These are phyloP conservation scores for Turritopsis dohrnii DNA, from an alignment of 30 jellyfish, hydroid and myxozoan genomes.

Conservation along the genomic window DNA sequence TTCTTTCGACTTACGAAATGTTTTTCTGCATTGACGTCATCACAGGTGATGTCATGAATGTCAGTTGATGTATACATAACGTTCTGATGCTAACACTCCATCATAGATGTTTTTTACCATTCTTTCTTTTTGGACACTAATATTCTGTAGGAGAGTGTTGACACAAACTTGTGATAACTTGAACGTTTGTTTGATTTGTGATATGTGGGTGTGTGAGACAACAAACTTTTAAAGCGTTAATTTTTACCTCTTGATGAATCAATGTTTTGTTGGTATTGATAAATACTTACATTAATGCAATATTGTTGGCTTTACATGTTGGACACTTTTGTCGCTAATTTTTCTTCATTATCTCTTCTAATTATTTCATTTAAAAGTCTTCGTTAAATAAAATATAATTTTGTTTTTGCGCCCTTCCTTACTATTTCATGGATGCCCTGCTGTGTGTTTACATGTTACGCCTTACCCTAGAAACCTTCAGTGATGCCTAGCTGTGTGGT, in stretches of 20 bases:
- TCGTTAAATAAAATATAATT: too few relatives aligned
- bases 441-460: neutral
- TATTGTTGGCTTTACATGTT: too few relatives aligned
- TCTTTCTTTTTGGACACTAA: neutral
- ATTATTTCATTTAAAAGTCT: too few relatives aligned
- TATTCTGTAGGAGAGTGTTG: neutral
- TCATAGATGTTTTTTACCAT: neutral
- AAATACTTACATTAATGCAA: neutral
- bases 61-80: neutral
- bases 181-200: neutral
- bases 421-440: neutral
- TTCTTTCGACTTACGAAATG: too few relatives aligned
- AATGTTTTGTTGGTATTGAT: neutral
- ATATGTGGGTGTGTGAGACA: neutral
- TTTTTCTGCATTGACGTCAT: neutral
- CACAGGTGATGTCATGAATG: neutral
- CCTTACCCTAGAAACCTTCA: neutral
- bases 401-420: too few relatives aligned
- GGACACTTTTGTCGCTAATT: too few relatives aligned
- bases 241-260: neutral
- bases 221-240: neutral
- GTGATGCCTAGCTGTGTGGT: neutral
- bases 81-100: neutral
- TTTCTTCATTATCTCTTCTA: too few relatives aligned
- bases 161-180: neutral